phyloP scores from a whole-genome alignment of 2,113 vertebrate genomes.

The Aythya baeri region DNA sequence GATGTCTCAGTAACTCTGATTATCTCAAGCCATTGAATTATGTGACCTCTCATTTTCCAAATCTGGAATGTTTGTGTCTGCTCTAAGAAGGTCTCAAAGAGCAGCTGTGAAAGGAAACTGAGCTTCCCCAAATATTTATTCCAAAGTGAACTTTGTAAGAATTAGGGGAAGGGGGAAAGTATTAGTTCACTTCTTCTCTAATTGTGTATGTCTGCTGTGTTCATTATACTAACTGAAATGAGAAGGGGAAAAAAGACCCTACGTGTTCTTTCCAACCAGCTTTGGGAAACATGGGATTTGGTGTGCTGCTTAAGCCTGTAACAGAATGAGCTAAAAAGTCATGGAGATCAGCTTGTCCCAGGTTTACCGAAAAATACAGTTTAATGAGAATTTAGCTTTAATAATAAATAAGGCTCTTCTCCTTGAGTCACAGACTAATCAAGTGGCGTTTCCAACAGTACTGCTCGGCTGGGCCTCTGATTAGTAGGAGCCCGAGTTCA shows the following conservation, averaged over 20 bases:
- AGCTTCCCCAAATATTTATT: background rate
- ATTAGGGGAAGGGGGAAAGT: background rate
- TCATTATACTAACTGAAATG: background rate
- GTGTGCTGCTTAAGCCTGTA: background rate
- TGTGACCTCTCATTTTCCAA: background rate
- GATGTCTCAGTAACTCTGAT: slow-evolving; percentile 12
- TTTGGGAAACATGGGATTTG: background rate
- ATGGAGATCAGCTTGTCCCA: background rate
- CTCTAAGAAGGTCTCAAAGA: background rate
- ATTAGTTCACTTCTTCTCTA: background rate
- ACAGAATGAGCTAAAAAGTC: background rate
- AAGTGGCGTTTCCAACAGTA: slow-evolving; percentile 33
- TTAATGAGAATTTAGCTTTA: slow-evolving; percentile 55
- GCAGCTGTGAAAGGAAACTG: background rate
- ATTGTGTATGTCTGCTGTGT: background rate
- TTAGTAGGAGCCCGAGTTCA: slow-evolving; percentile 8
- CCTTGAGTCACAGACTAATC: slow-evolving; percentile 23
- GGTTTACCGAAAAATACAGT: slow-evolving; percentile 30
- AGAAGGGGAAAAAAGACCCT: background rate
- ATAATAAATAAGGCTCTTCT: slow-evolving; percentile 47
- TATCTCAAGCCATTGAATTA: slow-evolving; percentile 20
- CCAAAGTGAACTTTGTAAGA: background rate
- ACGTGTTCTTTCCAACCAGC: background rate
- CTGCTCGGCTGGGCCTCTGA: background rate
- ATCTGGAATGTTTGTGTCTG: background rate